Evolutionary conservation across 2,797 vertebrate genomes (phyloP), one percentile per base, ranked within the genome.

Genomic region (Aphelocoma californica): DNA sequence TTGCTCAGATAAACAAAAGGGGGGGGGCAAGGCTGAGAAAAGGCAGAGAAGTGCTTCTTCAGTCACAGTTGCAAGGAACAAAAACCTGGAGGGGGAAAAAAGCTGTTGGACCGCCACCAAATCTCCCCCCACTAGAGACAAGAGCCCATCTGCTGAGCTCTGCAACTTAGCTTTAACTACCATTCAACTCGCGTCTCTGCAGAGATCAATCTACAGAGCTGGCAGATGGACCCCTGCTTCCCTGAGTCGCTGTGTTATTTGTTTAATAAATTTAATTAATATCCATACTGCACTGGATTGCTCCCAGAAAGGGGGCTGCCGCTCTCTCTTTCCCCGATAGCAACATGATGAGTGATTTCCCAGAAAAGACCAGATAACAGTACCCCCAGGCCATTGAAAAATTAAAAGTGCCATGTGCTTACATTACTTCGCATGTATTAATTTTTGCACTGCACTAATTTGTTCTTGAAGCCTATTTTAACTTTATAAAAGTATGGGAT

Each of bases 191-290:
- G 90, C 93, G 97, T 98, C 98, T 98, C 98, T 96, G 96, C 97
- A 98, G 98, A 98, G 98, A 98, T 98, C 97, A 96, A 97, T 98
- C 98, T 97, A 95, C 97, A 86, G 97, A 97, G 97, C 98, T 98
- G 98, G 98, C 98, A 99, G 98, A 98, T 99, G 98, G 98, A 98
- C 98, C 97, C 97, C 97, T 97, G 98, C 97, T 97, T 98, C 98
- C 97, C 97, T 83, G 93, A 98, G 98, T 98, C 96, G 91, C 98
- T 98, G 97, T 98, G 98, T 98, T 98, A 98, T 99, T 99, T 99
- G 98, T 98, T 98, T 98, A 99, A 99, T 98, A 98, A 98, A 98
- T 98, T 98, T 99, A 98, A 99, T 99, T 99, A 99, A 98, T 98
- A 98, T 98, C 98, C 98, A 98, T 97, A 97, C 98, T 97, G 97